A percentile compares a stretch with the other conserved stretches of the same genome.
phyloP scores from a whole-genome alignment of 2,888 invertebrate genomes.

The Slavum lentiscoides region DNA sequence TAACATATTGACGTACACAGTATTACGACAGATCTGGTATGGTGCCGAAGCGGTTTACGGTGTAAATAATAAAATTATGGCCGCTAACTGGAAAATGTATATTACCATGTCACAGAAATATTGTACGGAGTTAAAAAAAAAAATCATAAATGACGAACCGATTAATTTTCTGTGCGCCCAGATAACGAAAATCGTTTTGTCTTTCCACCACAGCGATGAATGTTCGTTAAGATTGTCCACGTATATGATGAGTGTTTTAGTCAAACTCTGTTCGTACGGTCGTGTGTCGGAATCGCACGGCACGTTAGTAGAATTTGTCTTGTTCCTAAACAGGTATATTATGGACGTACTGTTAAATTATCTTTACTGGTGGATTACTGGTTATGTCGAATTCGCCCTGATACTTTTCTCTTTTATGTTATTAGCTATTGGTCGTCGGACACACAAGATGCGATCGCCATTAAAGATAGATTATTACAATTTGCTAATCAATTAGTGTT shows the following conservation, averaged over 20 bases:
- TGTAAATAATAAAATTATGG: constrained; percentile 33
- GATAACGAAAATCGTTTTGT: constrained; percentile 4
- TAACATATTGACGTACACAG: neutral
- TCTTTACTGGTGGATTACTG: neutral
- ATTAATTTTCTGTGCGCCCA: constrained; percentile 21
- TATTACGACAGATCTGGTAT: constrained; percentile 21
- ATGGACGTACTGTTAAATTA: neutral
- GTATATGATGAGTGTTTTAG: constrained; percentile 39
- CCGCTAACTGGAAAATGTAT: constrained; percentile 34
- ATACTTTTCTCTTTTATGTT: neutral
- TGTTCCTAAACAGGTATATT: constrained; percentile 40
- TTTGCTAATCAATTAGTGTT: constrained; percentile 29
- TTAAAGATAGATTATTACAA: constrained; percentile 29
- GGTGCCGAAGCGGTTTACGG: constrained; percentile 16
- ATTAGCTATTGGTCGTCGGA: constrained; percentile 27
- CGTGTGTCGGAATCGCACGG: constrained; percentile 13
- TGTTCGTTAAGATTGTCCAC: constrained; percentile 7
- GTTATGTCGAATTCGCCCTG: neutral
- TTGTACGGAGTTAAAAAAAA: neutral
- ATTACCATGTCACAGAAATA: constrained; percentile 25
- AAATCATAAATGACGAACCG: constrained; percentile 24
- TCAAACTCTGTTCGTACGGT: constrained; percentile 28
- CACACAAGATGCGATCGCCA: constrained; percentile 6
- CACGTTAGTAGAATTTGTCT: constrained; percentile 5
- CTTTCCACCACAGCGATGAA: constrained; percentile 3